phyloP scores from a whole-genome alignment of 2,888 invertebrate genomes.

The Opisthograptis luteolata region DNA sequence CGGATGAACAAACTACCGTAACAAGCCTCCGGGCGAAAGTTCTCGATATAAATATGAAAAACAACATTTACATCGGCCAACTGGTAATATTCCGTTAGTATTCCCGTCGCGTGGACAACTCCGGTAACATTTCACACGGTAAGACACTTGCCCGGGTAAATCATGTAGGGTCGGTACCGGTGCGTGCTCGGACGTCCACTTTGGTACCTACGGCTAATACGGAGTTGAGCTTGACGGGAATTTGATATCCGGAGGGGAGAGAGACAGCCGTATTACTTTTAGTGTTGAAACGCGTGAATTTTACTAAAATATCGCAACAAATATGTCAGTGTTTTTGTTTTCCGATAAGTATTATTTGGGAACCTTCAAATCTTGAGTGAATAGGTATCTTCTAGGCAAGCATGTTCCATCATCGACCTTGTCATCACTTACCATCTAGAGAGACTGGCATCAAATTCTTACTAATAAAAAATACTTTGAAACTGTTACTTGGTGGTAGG shows the following conservation, averaged over 20 bases:
- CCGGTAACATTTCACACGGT: conserved; percentile 66
- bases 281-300: too few species aligned
- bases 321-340: too few species aligned
- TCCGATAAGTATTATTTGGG: too few species aligned
- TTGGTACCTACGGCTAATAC: conserved; percentile 27
- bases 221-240: background rate
- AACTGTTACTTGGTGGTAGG: too few species aligned
- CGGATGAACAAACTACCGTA: conserved; percentile 9
- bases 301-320: too few species aligned
- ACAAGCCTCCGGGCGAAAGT: conserved; percentile 12
- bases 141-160: conserved; percentile 65
- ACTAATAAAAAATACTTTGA: too few species aligned
- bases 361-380: too few species aligned
- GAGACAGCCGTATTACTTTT: background rate
- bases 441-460: too few species aligned
- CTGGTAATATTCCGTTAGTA: conserved; percentile 43
- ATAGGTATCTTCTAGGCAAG: too few species aligned
- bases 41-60: conserved; percentile 52
- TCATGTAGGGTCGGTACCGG: conserved; percentile 45
- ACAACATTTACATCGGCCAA: conserved; percentile 61
- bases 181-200: conserved; percentile 40
- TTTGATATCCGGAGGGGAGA: background rate
- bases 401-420: too few species aligned
- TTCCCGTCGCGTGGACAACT: conserved; percentile 60
- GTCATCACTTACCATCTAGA: too few species aligned